phyloP scores from a whole-genome alignment of 1,140 invertebrate genomes.

The Camponotus pennsylvanicus region DNA sequence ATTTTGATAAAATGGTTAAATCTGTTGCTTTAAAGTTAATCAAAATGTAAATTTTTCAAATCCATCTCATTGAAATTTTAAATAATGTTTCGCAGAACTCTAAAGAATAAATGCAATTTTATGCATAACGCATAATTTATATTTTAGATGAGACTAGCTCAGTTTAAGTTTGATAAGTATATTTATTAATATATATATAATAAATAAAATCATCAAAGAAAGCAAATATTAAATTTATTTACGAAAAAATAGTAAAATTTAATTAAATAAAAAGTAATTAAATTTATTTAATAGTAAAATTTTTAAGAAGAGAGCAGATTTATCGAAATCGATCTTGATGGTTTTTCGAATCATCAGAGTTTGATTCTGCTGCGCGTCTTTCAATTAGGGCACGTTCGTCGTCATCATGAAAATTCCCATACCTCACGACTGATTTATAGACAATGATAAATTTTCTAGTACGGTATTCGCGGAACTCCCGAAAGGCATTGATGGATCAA shows the following conservation, averaged over 20 bases:
- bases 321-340: neutral
- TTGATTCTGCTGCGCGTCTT: neutral
- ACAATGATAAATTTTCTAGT: slow-evolving; percentile 75
- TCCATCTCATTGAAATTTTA: slow-evolving; percentile 23
- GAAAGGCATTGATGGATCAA: slow-evolving; percentile 80
- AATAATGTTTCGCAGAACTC: slow-evolving; percentile 3
- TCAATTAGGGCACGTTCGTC: slow-evolving; percentile 29
- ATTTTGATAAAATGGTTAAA: slow-evolving; percentile 3
- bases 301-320: neutral
- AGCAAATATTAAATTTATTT: neutral
- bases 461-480: slow-evolving; percentile 54
- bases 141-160: neutral
- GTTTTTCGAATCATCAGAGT: neutral
- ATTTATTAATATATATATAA: neutral
- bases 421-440: slow-evolving; percentile 74
- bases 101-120: slow-evolving; percentile 26
- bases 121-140: slow-evolving; percentile 11
- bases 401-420: slow-evolving; percentile 51
- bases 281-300: neutral
- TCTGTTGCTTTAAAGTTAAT: slow-evolving; percentile 38
- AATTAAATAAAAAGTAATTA: neutral
- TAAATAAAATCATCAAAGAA: neutral
- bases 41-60: slow-evolving; percentile 40
- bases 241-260: neutral
- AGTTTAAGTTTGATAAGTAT: neutral